Evolutionary conservation across 2,113 vertebrate genomes (phyloP).

Genomic region (Sigmodon hispidus): DNA sequence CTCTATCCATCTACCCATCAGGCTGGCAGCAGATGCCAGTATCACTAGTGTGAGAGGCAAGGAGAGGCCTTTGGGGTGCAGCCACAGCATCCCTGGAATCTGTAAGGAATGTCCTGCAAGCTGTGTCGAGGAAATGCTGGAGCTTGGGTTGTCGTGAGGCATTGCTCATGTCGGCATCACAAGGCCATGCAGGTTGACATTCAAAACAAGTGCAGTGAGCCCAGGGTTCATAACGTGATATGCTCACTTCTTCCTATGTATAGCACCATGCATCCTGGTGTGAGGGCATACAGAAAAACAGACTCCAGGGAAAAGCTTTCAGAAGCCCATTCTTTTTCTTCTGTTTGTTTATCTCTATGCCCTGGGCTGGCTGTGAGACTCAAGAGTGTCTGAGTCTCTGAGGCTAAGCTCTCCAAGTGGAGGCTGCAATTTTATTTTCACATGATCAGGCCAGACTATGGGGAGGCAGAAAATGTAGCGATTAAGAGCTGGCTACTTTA

Average conservation of each 20-base stretch:
- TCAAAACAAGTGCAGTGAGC: background rate
- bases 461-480: constrained; percentile 36
- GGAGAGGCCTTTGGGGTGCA: background rate
- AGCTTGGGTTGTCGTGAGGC: background rate
- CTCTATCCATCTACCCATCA: too few species aligned
- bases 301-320: background rate
- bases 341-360: background rate
- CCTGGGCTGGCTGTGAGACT: background rate
- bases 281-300: background rate
- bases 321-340: background rate
- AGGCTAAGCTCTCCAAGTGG: background rate
- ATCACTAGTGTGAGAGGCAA: background rate
- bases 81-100: background rate
- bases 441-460: background rate
- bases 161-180: fast-evolving
- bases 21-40: background rate
- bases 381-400: background rate
- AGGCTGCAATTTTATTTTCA: constrained; percentile 43
- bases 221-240: fast-evolving
- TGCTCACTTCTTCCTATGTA: too few species aligned
- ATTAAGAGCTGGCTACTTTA: constrained; percentile 33
- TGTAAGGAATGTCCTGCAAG: background rate
- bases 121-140: fast-evolving
- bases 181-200: fast-evolving
- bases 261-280: background rate